Base-by-base conservation (phyloP, 2,888 invertebrate genomes). In the Abrostola tripartita region DNA sequence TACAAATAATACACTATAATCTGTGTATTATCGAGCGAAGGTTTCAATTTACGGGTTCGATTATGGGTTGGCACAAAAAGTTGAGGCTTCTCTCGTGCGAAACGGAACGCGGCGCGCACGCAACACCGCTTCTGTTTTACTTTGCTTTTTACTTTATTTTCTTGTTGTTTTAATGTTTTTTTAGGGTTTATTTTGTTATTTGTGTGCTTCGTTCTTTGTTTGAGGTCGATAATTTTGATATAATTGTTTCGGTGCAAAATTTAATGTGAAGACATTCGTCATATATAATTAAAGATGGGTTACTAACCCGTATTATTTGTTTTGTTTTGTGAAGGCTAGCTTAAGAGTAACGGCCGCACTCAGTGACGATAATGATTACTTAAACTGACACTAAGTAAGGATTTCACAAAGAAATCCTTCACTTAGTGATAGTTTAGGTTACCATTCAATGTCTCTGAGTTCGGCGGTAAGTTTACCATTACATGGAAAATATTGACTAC, bases 31-130 rank as follows among this genome's bases (percentile, higher is more conserved):
- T 86, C 84, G 81, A 75, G 61, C 74, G 74, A 75, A 84, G 83
- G 86, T 89, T 89, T 91, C 90, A 90, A 90, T 91, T 89, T 88
- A 88, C 88, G 78, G 81, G 79, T 85, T 88, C 86, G 88, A 90
- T 90, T 88, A 90, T 88, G 82, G 86, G 79, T 76, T 65, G 78
- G 63, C 80, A 79, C 81, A 86, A 87, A 88, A 87, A 85, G 80
- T 82, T 79, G 83, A 86, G 84, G 53, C 65, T 65, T 58, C 85
- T 87, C 85, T 88, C 89, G 91, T 90, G 92, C 87, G 85, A 89
- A 91, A 85, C 85, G 86, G 85, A 88, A 86, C 90, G 88, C 84
- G 81, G 78, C 81, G 86, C 83, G 85, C 92, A 92, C 92, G 91
- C 92, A 89, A 91, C 83, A 81, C 76, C 76, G 73, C 81, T 77